These are phyloP conservation scores for Balanococcus diminutus DNA, from an alignment of 2,888 invertebrate species.

Conservation along the genomic window DNA sequence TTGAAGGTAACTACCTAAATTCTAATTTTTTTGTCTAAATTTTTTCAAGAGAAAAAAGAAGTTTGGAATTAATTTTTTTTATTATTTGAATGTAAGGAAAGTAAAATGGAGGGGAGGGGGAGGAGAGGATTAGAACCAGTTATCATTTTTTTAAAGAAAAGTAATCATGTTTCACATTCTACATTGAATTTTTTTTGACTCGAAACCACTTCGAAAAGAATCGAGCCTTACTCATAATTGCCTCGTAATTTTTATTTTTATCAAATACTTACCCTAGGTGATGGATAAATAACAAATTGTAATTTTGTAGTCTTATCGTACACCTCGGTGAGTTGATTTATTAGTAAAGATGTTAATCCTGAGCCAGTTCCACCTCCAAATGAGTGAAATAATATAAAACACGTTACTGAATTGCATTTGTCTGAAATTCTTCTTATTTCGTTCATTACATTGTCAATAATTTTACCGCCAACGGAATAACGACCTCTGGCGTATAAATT, in stretches of 20 bases:
- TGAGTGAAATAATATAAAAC: conserved; percentile 64
- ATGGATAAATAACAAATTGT: conserved; percentile 60
- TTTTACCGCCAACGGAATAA: conserved; percentile 49
- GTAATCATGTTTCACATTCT: no score
- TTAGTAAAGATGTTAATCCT: conserved; percentile 72
- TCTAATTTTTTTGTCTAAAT: no score
- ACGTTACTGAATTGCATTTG: conserved; percentile 68
- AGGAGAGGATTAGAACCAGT: no score
- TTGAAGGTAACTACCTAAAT: no score
- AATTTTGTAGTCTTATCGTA: conserved; percentile 69
- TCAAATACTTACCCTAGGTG: conserved; percentile 61
- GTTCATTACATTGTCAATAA: conserved; percentile 71
- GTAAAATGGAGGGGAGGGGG: no score
- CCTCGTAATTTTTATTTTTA: background rate
- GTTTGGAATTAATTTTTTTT: no score
- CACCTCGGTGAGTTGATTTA: conserved; percentile 44
- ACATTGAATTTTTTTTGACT: no score
- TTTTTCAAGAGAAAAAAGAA: no score
- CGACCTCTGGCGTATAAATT: conserved; percentile 52
- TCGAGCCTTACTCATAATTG: no score
- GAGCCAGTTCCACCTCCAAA: conserved; percentile 82
- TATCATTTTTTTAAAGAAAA: background rate
- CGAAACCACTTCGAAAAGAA: no score
- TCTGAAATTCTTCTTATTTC: conserved; percentile 71
- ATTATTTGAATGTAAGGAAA: no score